Percentiles rank a stretch among this genome's conserved stretches.
These are phyloP conservation scores for Tetramorium simillimum DNA, from an alignment of 1,140 invertebrate genomes.

Conservation along the genomic window DNA sequence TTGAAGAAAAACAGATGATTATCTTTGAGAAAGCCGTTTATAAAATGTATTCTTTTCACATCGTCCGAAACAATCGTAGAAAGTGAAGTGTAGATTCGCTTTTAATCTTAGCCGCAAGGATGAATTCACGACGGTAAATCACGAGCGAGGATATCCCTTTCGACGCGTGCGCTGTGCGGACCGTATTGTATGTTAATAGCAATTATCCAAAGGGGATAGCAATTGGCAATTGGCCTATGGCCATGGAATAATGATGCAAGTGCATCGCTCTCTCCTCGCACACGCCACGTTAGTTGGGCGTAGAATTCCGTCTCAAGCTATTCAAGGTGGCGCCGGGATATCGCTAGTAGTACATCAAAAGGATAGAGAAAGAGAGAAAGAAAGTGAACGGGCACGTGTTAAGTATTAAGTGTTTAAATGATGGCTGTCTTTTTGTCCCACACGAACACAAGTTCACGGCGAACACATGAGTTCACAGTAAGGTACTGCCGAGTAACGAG, in stretches of 20 bases:
- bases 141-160: constrained; percentile 49
- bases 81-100: constrained; percentile 20
- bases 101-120: constrained; percentile 9
- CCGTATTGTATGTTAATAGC: constrained; percentile 77
- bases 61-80: background rate
- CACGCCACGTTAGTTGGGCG: background rate
- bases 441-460: background rate
- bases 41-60: background rate
- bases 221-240: constrained; percentile 57
- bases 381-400: constrained; percentile 28
- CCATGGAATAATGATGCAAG: constrained; percentile 62
- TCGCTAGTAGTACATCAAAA: background rate
- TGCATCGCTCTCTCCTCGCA: constrained; percentile 32
- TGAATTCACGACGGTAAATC: constrained; percentile 69
- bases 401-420: constrained; percentile 32
- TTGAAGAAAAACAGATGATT: background rate
- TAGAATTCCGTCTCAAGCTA: background rate
- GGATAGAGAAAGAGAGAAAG: background rate
- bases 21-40: background rate
- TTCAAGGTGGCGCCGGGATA: constrained; percentile 53
- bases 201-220: constrained; percentile 39
- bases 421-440: background rate
- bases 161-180: constrained; percentile 24
- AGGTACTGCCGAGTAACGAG: constrained; percentile 6
- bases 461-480: constrained; percentile 20